Evolutionary conservation across 2,797 vertebrate genomes (phyloP).

Genomic region (Natrix natrix): DNA sequence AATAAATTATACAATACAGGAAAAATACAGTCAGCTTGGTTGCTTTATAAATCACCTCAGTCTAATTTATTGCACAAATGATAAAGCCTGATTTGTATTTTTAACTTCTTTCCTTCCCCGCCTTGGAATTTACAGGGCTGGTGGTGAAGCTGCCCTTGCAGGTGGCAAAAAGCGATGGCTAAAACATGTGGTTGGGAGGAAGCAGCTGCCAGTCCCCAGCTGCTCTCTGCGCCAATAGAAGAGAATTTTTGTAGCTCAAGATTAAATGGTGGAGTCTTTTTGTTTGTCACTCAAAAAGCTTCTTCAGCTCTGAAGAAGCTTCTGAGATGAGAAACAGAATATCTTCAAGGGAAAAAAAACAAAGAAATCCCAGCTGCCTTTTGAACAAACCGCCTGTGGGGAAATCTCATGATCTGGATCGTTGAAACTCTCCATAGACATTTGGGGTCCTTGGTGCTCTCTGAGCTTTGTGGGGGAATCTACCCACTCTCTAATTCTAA

Average conservation of each 20-base stretch:
- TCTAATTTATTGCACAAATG: not conserved
- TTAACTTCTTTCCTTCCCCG: not conserved
- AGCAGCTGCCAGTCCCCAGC: constrained; percentile 19
- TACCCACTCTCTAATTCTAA: not conserved
- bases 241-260: not conserved
- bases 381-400: not conserved
- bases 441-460: not conserved
- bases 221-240: not conserved
- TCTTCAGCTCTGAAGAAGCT: not conserved
- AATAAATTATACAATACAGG: not conserved
- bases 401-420: not conserved
- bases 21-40: not conserved
- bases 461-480: not conserved
- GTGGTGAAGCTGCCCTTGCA: not conserved
- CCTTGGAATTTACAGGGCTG: not conserved
- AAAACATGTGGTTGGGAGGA: not conserved
- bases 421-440: fast-evolving
- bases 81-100: not conserved
- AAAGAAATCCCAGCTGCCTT: not conserved
- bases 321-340: not conserved
- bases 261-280: not conserved
- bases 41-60: not conserved
- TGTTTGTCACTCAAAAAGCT: not conserved
- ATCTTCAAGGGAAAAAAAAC: not conserved
- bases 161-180: not conserved